Conservation (phyloP, 2,888 invertebrate genomes). For the Ceriagrion tenellum region DNA sequence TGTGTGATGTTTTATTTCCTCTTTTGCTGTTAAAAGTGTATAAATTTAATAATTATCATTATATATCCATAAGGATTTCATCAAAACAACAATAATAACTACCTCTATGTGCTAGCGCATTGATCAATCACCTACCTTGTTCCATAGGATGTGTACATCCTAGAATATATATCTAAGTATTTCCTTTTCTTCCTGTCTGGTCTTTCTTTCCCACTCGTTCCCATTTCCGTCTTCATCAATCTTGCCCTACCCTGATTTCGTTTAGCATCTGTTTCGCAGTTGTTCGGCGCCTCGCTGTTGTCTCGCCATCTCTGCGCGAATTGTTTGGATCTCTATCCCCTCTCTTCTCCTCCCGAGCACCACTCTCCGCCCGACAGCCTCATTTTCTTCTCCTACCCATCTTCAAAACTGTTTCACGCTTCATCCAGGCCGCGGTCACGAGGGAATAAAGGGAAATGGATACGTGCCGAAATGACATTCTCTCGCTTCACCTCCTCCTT, state of each 20-base stretch:
- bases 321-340: background rate
- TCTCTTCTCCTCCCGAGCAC: background rate
- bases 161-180: no score
- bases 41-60: no score
- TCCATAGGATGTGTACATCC: no score
- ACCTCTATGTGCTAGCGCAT: no score
- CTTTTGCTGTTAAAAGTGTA: no score
- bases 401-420: background rate
- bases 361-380: no score
- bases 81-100: no score
- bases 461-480: background rate
- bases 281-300: background rate
- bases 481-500: no score
- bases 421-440: background rate
- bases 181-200: background rate
- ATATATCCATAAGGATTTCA: no score
- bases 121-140: no score
- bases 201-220: background rate
- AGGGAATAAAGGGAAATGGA: background rate
- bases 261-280: conserved; percentile 1
- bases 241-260: background rate
- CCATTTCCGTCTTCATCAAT: background rate
- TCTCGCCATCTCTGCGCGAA: background rate
- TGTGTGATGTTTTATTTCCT: no score
- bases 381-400: no score